phyloP scores from a whole-genome alignment of 2,888 invertebrate species.

The Mystacides longicornis region DNA sequence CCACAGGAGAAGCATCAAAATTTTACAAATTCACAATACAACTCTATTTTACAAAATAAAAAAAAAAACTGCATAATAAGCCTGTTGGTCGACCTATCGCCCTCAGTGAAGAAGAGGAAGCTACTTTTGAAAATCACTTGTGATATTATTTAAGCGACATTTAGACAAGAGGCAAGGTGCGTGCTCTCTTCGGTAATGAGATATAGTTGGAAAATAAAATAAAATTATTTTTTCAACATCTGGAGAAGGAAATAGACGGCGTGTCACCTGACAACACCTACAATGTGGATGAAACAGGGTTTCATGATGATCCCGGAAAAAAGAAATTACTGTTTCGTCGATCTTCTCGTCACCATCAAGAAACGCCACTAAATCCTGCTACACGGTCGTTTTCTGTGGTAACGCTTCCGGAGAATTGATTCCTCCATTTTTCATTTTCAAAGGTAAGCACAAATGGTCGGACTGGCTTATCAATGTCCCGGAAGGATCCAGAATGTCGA shows the following conservation, averaged over 20 bases:
- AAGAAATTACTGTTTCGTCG: neutral
- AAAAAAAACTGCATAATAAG: no score
- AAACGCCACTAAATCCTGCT: neutral
- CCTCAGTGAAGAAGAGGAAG: no score
- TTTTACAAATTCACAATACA: no score
- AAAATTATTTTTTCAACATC: no score
- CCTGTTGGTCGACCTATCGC: no score
- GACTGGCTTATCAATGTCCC: neutral
- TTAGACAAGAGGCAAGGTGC: no score
- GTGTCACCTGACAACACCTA: neutral
- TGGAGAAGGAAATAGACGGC: neutral
- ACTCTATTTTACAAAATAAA: no score
- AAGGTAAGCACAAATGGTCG: neutral
- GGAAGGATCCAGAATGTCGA: neutral
- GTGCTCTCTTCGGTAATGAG: no score
- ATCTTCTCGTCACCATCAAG: neutral
- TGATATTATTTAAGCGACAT: no score
- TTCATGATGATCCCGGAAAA: neutral
- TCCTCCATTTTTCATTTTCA: neutral
- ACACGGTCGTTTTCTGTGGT: neutral
- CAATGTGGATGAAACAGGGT: neutral
- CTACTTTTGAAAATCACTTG: no score
- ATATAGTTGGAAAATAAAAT: no score
- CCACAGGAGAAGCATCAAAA: no score
- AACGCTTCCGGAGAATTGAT: neutral